Conservation (phyloP, 2,797 vertebrate genomes). For the Eleutherodactylus coqui region DNA sequence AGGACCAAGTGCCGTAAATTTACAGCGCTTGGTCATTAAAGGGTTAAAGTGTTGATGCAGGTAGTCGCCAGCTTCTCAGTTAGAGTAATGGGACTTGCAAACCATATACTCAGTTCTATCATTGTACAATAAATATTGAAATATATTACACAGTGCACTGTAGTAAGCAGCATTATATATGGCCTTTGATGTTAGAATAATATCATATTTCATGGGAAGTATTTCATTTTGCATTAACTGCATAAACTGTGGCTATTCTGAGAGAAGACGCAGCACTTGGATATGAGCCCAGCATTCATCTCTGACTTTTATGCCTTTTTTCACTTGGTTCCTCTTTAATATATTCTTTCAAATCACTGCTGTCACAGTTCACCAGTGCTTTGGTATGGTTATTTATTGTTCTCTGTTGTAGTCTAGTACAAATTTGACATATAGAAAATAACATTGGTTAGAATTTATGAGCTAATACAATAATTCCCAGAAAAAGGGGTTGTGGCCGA, state of each 20-base stretch:
- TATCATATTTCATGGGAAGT: constrained; percentile 80
- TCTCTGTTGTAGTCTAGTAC: constrained; percentile 91
- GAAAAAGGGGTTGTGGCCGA: not conserved
- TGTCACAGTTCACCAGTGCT: constrained; percentile 79
- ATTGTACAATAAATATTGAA: constrained; percentile 79
- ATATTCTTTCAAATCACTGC: constrained; percentile 50
- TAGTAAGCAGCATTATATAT: constrained; percentile 91
- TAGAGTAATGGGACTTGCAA: constrained; percentile 94
- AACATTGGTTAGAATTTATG: not conserved
- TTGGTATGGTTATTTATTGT: constrained; percentile 89
- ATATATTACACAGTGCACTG: constrained; percentile 79
- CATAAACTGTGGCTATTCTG: constrained; percentile 90
- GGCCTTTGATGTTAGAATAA: constrained; percentile 95
- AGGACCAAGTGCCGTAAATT: no score
- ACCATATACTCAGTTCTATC: constrained; percentile 85
- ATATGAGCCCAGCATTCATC: constrained; percentile 57
- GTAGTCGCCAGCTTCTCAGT: constrained; percentile 87
- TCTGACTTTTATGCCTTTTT: constrained; percentile 67
- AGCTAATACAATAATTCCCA: not conserved
- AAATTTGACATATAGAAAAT: not conserved
- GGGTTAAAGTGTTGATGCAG: constrained; percentile 87
- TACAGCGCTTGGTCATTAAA: no score
- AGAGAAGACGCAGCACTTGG: constrained; percentile 87
- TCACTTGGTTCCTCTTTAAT: constrained; percentile 57
- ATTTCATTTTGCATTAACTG: constrained; percentile 74